These are phyloP conservation scores for Neodiprion lecontei DNA, from an alignment of 1,140 invertebrate species.

Conservation along the genomic window DNA sequence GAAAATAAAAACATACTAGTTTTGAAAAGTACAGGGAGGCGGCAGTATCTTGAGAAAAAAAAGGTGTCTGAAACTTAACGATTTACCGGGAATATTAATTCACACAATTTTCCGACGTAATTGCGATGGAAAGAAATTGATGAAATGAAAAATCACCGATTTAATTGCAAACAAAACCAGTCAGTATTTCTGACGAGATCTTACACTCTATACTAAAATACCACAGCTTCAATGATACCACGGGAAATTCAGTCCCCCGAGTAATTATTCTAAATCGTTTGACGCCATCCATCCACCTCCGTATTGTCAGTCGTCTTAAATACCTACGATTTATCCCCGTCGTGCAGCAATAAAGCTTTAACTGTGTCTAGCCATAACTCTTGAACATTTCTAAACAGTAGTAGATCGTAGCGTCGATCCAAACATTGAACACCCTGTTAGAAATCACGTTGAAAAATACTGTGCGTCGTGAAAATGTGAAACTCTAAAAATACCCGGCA, in stretches of 20 bases:
- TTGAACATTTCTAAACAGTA: slow-evolving; percentile 3
- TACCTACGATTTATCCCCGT: not conserved
- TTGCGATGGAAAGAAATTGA: too few relatives aligned
- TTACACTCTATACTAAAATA: not conserved
- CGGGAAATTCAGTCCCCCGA: not conserved
- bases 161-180: too few relatives aligned
- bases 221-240: not conserved
- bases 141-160: too few relatives aligned
- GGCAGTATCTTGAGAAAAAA: not conserved
- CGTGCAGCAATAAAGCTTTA: not conserved
- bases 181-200: too few relatives aligned
- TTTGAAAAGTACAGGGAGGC: not conserved
- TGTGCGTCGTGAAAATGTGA: not conserved
- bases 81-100: too few relatives aligned
- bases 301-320: not conserved
- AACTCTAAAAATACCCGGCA: not conserved
- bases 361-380: not conserved
- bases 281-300: not conserved
- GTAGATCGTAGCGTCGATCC: not conserved
- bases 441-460: not conserved
- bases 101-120: too few relatives aligned
- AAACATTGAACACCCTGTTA: not conserved
- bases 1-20: not conserved
- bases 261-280: not conserved
- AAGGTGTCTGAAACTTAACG: not conserved